phyloP scores from a whole-genome alignment of 2,888 invertebrate genomes.

The Pantelozetes paolii region DNA sequence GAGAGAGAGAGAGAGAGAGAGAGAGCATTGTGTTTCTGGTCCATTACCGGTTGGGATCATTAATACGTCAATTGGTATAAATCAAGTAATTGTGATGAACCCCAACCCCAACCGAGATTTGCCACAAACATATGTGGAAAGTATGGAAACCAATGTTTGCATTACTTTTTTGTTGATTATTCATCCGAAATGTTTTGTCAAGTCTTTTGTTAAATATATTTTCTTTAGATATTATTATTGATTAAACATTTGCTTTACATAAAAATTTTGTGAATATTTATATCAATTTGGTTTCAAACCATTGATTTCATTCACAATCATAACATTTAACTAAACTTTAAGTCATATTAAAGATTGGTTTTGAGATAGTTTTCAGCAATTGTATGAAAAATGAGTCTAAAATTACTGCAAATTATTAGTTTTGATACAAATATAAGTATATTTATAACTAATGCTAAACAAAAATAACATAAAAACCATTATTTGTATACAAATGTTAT shows the following conservation, averaged over 20 bases:
- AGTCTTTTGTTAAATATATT: not conserved
- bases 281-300: not conserved
- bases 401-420: too few relatives aligned
- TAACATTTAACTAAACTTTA: not conserved
- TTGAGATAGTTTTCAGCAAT: not conserved
- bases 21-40: slow-evolving; percentile 27
- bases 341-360: not conserved
- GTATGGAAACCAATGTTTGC: not conserved
- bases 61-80: slow-evolving; percentile 7
- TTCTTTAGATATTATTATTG: not conserved
- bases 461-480: too few relatives aligned
- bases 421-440: too few relatives aligned
- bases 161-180: slow-evolving; percentile 7
- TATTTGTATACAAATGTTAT: too few relatives aligned
- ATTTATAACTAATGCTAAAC: too few relatives aligned
- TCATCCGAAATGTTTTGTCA: slow-evolving; percentile 16
- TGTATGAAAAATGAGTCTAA: not conserved
- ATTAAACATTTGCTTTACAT: not conserved
- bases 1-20: not conserved
- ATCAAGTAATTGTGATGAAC: slow-evolving; percentile 23
- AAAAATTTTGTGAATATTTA: not conserved
- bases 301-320: not conserved
- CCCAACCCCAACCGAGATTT: not conserved
- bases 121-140: slow-evolving; percentile 33
- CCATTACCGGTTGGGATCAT: slow-evolving; percentile 27